Evolutionary conservation across 2,797 vertebrate genomes (phyloP), one percentile per base, ranked within the genome.

Genomic region (Dipus sagitta): DNA sequence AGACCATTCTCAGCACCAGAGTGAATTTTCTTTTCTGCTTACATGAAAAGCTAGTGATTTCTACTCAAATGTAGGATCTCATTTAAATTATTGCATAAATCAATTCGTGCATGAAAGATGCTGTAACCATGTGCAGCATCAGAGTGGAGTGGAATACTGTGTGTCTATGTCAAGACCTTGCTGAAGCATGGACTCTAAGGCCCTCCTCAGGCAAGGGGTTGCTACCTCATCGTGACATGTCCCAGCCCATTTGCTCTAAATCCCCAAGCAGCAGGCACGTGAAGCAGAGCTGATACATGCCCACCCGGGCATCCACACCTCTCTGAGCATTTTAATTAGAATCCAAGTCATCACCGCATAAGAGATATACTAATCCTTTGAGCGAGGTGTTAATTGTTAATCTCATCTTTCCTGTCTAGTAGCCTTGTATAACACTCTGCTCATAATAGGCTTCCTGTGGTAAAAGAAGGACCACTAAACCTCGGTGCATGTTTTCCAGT

Each of bases 301-400:
- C n/a, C n/a, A 38, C 42, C 42, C 0, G 23, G 17, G 11, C 32
- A 38, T 2, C 0, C 21, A 34, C 30, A 94, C 38, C 30, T 94
- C 38, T 96, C 72, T 72, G 47, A 94, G 83, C 93, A 74, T 96
- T 97, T 96, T 94, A 98, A 96, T 96, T 95, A 97, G 77, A 94
- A 86, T 71, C 7, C 79, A 91, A 85, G 88, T 77, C 71, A 47
- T 68, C 65, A n/a, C 47, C 20, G 21, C 0, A 5, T 12, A 92
- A 30, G 52, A 88, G 32, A 97, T 96, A 88, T 23, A 94, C 94
- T 96, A 97, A 97, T 97, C 72, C 79, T 97, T 94, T 95, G 86
- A 97, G 96, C 89, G 80, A 98, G 96, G 79, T 62, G 95, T 96
- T 97, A 97, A 96, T 97, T 96, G 97, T 97, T 96, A 97, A 97